Evolutionary conservation across 2,888 invertebrate species (phyloP).

Genomic region (Rapana venosa): DNA sequence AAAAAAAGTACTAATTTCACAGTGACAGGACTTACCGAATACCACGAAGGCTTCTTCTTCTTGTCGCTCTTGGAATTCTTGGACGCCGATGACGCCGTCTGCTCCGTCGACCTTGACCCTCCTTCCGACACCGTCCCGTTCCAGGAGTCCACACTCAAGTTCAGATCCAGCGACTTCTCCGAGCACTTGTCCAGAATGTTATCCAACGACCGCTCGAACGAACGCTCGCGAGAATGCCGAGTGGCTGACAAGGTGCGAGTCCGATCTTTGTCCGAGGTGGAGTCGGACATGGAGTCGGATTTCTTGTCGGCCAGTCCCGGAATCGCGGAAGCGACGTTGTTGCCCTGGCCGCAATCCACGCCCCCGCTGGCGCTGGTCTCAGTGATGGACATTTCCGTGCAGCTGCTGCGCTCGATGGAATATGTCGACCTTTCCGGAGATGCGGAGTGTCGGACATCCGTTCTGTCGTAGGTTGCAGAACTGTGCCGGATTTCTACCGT

Average conservation of each 20-base stretch:
- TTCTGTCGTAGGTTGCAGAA: constrained; percentile 33
- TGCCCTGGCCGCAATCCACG: neutral
- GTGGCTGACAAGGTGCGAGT: constrained; percentile 3
- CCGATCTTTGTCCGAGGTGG: constrained; percentile 36
- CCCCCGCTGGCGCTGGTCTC: neutral
- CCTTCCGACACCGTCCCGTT: constrained; percentile 55
- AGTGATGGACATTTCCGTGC: neutral
- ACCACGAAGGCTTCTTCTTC: constrained; percentile 75
- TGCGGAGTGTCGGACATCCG: constrained; percentile 40
- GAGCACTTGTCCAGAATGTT: constrained; percentile 70
- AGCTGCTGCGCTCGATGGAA: neutral
- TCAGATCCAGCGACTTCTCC: constrained; percentile 66
- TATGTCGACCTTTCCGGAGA: constrained; percentile 46
- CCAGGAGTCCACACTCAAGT: constrained; percentile 59
- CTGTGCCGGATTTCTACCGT: constrained; percentile 11
- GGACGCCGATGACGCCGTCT: constrained; percentile 31
- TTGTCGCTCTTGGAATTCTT: constrained; percentile 60
- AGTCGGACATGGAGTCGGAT: constrained; percentile 35
- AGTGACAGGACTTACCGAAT: constrained; percentile 66
- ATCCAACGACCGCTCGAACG: constrained; percentile 71
- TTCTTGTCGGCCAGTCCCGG: constrained; percentile 30
- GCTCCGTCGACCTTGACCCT: constrained; percentile 52
- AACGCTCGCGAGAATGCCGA: constrained; percentile 52
- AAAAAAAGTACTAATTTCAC: no score
- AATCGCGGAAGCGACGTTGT: constrained; percentile 13